phyloP scores from a whole-genome alignment of 2,113 vertebrate genomes.

The Erythrolamprus reginae region DNA sequence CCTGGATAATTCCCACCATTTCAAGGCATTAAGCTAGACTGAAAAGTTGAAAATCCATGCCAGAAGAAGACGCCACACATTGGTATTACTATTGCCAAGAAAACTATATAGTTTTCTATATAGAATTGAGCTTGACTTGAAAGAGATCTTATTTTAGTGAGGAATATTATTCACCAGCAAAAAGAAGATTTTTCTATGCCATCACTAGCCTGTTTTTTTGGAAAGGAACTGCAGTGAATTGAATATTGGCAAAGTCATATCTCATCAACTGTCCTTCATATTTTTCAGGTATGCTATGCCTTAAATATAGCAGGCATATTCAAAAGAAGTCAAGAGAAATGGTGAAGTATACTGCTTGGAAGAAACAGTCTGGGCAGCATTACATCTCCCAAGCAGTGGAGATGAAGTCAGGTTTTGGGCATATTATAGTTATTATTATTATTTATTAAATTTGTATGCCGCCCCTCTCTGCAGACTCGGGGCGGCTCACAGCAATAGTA shows the following conservation, averaged over 20 bases:
- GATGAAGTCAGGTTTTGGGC: not conserved
- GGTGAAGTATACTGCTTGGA: not conserved
- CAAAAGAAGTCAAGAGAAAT: not conserved
- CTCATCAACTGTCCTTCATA: not conserved
- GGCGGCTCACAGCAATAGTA: too few species aligned
- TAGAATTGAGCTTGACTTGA: not conserved
- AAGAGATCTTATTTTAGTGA: not conserved
- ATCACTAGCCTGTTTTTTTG: not conserved
- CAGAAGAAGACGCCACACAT: not conserved
- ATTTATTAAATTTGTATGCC: too few species aligned
- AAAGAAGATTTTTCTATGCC: not conserved
- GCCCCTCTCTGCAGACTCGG: too few species aligned
- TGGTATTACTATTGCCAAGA: not conserved
- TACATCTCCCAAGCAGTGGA: not conserved
- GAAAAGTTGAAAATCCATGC: not conserved
- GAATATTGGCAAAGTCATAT: not conserved
- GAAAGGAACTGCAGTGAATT: too few species aligned
- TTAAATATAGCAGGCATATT: not conserved
- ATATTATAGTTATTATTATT: not conserved
- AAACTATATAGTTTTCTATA: not conserved
- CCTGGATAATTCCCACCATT: not conserved
- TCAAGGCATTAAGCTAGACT: not conserved
- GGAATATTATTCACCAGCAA: not conserved
- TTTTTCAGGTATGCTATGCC: not conserved
- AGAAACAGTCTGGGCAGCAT: not conserved